phyloP scores from a whole-genome alignment of 2,888 invertebrate genomes.

The Calliscelio sp. region DNA sequence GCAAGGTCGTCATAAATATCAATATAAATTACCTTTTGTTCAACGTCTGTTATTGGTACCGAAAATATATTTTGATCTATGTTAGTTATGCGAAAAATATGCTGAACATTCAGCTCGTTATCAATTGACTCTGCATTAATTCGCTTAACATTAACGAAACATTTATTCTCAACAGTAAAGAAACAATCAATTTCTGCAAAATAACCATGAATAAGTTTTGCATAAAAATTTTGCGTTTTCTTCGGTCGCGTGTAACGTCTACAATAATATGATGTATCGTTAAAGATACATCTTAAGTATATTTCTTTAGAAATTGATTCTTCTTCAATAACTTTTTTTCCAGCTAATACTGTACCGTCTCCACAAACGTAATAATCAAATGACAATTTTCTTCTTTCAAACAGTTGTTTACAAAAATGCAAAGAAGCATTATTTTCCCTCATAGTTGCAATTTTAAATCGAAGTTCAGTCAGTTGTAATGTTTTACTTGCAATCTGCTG shows the following conservation, averaged over 20 bases:
- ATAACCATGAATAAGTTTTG: background rate
- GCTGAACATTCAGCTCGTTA: background rate
- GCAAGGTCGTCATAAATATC: conserved; percentile 8
- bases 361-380: background rate
- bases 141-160: background rate
- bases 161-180: background rate
- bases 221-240: conserved; percentile 11
- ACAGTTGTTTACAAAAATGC: background rate
- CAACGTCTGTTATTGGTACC: background rate
- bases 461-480: background rate
- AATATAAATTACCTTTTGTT: background rate
- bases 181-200: conserved; percentile 1
- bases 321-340: background rate
- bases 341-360: background rate
- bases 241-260: background rate
- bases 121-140: background rate
- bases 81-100: background rate
- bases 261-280: background rate
- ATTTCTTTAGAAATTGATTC: background rate
- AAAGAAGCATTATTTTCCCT: background rate
- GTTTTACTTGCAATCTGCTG: conserved; percentile 44
- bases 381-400: background rate
- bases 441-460: background rate
- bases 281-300: conserved; percentile 12
- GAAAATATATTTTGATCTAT: background rate